phyloP scores from a whole-genome alignment of 2,113 vertebrate species.

The Sebastes schlegelii region DNA sequence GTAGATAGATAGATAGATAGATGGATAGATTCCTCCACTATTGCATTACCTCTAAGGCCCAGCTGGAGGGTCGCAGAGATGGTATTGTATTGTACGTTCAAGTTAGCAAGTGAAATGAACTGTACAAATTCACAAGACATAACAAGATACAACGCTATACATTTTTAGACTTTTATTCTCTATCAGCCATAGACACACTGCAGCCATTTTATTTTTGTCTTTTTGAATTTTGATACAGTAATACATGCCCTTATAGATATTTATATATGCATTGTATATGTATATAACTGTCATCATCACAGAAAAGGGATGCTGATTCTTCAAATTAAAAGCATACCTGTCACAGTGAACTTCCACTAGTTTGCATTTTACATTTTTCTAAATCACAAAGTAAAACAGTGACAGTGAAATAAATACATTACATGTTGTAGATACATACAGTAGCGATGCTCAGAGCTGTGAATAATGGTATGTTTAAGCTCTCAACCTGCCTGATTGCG shows the following conservation, averaged over 20 bases:
- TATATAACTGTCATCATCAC: conserved; percentile 94
- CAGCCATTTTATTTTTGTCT: conserved; percentile 89
- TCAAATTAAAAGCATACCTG: conserved; percentile 93
- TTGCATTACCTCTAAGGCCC: not conserved
- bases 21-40: no score
- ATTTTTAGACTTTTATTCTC: conserved; percentile 95
- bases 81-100: not conserved
- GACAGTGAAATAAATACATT: conserved; percentile 83
- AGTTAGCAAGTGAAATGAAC: not conserved
- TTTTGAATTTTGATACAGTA: conserved; percentile 91
- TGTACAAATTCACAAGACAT: not conserved
- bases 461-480: conserved; percentile 72
- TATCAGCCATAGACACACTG: conserved; percentile 96
- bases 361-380: conserved; percentile 80
- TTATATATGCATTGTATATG: conserved; percentile 88
- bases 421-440: conserved; percentile 81
- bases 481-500: conserved; percentile 41
- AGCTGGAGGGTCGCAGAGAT: not conserved
- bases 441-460: conserved; percentile 89
- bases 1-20: no score
- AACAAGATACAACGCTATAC: conserved; percentile 16
- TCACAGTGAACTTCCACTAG: conserved; percentile 93
- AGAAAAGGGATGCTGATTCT: conserved; percentile 94
- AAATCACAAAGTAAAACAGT: conserved; percentile 88
- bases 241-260: conserved; percentile 98